A percentile compares a stretch with the other conserved stretches of the same genome.
These are phyloP conservation scores for Pteropus rufus DNA, from an alignment of 2,797 vertebrate species.

Conservation along the genomic window DNA sequence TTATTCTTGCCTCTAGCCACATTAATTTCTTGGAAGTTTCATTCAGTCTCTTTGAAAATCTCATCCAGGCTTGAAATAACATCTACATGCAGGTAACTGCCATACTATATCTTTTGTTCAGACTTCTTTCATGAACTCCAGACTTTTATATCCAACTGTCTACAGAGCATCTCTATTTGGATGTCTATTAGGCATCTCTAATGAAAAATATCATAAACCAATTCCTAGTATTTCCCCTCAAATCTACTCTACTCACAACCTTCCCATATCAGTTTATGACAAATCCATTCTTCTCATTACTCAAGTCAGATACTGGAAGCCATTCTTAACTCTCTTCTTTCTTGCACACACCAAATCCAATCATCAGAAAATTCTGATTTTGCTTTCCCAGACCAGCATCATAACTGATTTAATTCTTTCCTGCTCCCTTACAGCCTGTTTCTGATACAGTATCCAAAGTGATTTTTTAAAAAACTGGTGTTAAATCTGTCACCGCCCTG, in stretches of 20 bases:
- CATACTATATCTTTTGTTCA: not conserved
- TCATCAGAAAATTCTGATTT: not conserved
- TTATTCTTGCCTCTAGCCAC: not conserved
- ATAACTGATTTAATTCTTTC: not conserved
- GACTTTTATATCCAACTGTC: not conserved
- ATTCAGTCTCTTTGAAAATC: not conserved
- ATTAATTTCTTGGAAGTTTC: not conserved
- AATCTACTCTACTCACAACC: not conserved
- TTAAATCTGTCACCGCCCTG: not conserved
- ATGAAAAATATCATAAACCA: not conserved
- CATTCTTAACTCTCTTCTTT: not conserved
- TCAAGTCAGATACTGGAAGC: not conserved
- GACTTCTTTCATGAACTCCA: not conserved
- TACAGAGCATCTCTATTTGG: not conserved
- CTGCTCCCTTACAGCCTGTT: not conserved
- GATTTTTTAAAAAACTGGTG: not conserved
- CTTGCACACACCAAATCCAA: not conserved
- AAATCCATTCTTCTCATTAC: not conserved
- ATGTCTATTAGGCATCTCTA: not conserved
- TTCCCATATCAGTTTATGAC: not conserved
- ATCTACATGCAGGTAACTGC: not conserved
- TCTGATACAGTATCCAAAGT: not conserved
- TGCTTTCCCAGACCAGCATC: not conserved
- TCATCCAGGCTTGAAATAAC: not conserved
- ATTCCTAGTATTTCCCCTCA: not conserved